Evolutionary conservation across 2,888 invertebrate species (phyloP).

Genomic region (Pardosa pseudoannulata): DNA sequence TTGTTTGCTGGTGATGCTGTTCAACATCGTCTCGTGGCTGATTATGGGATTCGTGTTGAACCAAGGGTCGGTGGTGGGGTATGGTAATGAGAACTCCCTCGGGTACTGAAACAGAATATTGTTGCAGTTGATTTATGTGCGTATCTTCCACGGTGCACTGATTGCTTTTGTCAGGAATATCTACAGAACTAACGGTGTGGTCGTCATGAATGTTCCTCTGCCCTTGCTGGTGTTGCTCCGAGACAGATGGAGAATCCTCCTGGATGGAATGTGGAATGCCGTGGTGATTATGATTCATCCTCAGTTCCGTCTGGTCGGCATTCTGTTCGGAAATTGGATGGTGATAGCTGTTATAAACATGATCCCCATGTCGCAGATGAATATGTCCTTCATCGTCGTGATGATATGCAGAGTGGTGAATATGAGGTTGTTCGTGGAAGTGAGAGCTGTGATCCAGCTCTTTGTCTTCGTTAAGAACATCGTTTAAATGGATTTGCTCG

Average conservation of each 20-base stretch:
- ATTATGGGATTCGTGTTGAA: slow-evolving; percentile 11
- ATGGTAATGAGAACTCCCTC: slow-evolving; percentile 31
- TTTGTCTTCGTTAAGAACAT: slow-evolving; percentile 29
- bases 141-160: slow-evolving; percentile 7
- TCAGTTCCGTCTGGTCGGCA: slow-evolving; percentile 15
- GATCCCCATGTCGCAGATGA: slow-evolving; percentile 42
- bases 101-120: slow-evolving; percentile 38
- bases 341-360: slow-evolving; percentile 30
- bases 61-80: slow-evolving; percentile 25
- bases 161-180: slow-evolving; percentile 12
- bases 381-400: slow-evolving; percentile 5
- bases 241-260: neutral
- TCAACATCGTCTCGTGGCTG: slow-evolving; percentile 3
- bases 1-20: neutral
- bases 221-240: neutral
- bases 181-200: neutral
- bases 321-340: slow-evolving; percentile 34
- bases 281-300: slow-evolving; percentile 28
- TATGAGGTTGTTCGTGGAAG: slow-evolving; percentile 48
- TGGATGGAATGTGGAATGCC: slow-evolving; percentile 10
- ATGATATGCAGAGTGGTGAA: slow-evolving; percentile 25
- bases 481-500: slow-evolving; percentile 34
- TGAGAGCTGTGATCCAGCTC: slow-evolving; percentile 25
- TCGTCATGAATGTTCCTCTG: neutral
- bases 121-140: slow-evolving; percentile 43